Evolutionary conservation across 2,113 vertebrate species (phyloP).

Genomic region (Pelecanus crispus): DNA sequence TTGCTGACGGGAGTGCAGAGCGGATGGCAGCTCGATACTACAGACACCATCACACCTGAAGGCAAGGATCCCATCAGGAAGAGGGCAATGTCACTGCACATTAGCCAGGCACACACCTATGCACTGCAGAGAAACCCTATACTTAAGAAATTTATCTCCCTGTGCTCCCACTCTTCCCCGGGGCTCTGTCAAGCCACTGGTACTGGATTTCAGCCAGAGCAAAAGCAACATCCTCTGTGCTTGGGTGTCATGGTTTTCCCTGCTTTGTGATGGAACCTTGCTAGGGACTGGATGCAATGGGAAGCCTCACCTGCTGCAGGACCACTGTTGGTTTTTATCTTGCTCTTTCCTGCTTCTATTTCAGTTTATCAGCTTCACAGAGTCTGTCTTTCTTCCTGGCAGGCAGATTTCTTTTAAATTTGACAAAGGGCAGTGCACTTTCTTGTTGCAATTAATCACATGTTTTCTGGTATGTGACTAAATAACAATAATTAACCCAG

Average conservation of each 20-base stretch:
- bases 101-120: background rate
- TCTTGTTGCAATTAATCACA: background rate
- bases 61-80: background rate
- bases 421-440: background rate
- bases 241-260: background rate
- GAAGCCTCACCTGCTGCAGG: background rate
- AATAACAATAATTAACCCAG: background rate
- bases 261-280: background rate
- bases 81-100: background rate
- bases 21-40: fast-evolving
- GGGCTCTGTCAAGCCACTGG: background rate
- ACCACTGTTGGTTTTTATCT: background rate
- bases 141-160: background rate
- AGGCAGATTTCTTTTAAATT: background rate
- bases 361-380: background rate
- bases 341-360: background rate
- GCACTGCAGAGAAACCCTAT: background rate
- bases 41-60: background rate
- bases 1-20: background rate
- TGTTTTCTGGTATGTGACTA: background rate
- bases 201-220: background rate
- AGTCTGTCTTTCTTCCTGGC: background rate
- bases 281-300: background rate
- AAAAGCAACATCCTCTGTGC: background rate
- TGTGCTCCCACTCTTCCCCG: background rate